These are phyloP conservation scores for Sebastes matsubarae DNA, from an alignment of 2,797 vertebrate species.

Conservation along the genomic window DNA sequence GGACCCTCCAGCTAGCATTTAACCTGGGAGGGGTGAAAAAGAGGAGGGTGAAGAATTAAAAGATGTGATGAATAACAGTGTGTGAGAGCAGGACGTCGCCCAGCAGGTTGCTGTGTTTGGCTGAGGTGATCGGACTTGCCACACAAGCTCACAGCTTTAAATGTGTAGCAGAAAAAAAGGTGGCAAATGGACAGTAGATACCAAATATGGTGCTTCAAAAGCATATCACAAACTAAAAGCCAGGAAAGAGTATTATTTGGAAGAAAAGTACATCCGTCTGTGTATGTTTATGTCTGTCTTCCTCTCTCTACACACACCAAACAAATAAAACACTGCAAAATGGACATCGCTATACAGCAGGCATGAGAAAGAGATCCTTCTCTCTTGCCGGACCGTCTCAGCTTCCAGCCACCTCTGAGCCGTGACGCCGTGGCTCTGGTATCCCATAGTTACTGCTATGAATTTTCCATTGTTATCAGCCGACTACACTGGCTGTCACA, in stretches of 20 bases:
- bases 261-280: slow-evolving; percentile 8
- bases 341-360: slow-evolving; percentile 14
- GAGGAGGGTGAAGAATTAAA: slow-evolving; percentile 50
- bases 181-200: neutral
- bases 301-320: slow-evolving; percentile 27
- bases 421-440: slow-evolving; percentile 83
- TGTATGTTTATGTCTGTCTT: slow-evolving; percentile 1
- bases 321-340: slow-evolving; percentile 16
- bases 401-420: slow-evolving; percentile 79
- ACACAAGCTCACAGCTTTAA: slow-evolving; percentile 43
- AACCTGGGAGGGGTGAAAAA: slow-evolving; percentile 29
- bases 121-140: slow-evolving; percentile 38
- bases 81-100: slow-evolving; percentile 49
- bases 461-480: slow-evolving; percentile 88
- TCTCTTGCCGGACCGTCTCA: slow-evolving; percentile 41
- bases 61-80: slow-evolving; percentile 56
- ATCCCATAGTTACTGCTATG: slow-evolving; percentile 88
- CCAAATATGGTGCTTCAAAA: slow-evolving; percentile 34
- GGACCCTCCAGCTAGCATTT: slow-evolving; percentile 34
- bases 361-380: slow-evolving; percentile 53
- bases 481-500: slow-evolving; percentile 83
- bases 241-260: slow-evolving; percentile 6
- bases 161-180: slow-evolving; percentile 4
- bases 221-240: slow-evolving; percentile 5
- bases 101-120: slow-evolving; percentile 67